These are phyloP conservation scores for Atta colombica DNA, from an alignment of 1,140 invertebrate species.

Conservation along the genomic window DNA sequence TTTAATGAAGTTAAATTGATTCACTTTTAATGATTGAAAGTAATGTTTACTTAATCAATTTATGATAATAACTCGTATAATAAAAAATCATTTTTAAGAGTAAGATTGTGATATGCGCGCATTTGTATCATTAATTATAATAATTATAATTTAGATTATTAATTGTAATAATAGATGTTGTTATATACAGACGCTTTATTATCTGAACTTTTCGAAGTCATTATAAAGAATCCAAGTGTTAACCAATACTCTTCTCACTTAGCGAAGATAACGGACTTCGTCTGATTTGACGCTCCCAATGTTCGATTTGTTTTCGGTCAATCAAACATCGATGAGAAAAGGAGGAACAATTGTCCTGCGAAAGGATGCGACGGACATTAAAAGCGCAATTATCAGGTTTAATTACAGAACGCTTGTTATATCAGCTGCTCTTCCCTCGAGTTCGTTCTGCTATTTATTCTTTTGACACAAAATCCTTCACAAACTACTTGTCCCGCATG, in stretches of 20 bases:
- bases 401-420: constrained; percentile 73
- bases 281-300: background rate
- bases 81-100: too few relatives aligned
- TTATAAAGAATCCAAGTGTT: constrained; percentile 67
- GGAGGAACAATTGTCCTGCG: too few relatives aligned
- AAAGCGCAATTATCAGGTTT: constrained; percentile 73
- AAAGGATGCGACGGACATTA: constrained; percentile 54
- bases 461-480: constrained; percentile 42
- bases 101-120: background rate
- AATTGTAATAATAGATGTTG: background rate
- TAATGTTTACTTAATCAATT: too few relatives aligned
- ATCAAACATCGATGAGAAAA: constrained; percentile 45
- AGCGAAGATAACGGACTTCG: constrained; percentile 64
- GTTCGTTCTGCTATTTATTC: constrained; percentile 19
- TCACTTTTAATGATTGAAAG: too few relatives aligned
- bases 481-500: constrained; percentile 32
- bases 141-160: background rate
- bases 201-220: constrained; percentile 14
- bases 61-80: too few relatives aligned
- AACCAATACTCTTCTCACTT: constrained; percentile 64
- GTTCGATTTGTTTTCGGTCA: constrained; percentile 34
- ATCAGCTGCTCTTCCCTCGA: constrained; percentile 58
- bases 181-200: background rate
- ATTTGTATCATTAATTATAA: background rate
- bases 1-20: too few relatives aligned